These are phyloP conservation scores for Nymphicus hollandicus DNA, from an alignment of 2,113 vertebrate genomes.

Conservation along the genomic window DNA sequence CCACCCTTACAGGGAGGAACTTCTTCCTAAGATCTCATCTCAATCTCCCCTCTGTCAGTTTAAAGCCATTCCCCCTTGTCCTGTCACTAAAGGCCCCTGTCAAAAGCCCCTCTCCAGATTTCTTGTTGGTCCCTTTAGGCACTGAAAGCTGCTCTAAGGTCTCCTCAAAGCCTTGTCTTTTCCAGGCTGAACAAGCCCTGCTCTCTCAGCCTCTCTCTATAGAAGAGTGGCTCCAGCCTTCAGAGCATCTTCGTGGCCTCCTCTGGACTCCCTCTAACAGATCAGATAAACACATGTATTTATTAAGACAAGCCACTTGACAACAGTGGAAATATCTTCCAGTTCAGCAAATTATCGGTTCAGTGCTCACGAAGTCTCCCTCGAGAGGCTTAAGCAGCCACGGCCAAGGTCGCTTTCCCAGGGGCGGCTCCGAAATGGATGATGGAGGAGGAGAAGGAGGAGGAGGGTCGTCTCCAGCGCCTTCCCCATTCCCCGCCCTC, in stretches of 20 bases:
- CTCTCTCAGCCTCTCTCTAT: not conserved
- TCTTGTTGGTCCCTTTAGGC: not conserved
- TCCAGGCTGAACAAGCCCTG: not conserved
- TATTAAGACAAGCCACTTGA: not conserved
- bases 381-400: not conserved
- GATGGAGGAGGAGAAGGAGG: not conserved
- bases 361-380: not conserved
- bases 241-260: not conserved
- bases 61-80: not conserved
- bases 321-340: not conserved
- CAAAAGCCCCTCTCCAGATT: not conserved
- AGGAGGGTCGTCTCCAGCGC: not conserved
- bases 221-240: not conserved
- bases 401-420: not conserved
- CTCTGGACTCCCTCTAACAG: not conserved
- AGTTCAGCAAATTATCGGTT: accelerated
- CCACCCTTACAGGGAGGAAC: not conserved
- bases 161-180: not conserved
- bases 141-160: not conserved
- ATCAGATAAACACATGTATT: not conserved
- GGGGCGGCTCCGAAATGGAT: not conserved
- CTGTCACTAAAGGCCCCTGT: not conserved
- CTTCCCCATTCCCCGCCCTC: slow-evolving; percentile 27
- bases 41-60: not conserved
- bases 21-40: not conserved